These are phyloP conservation scores for Apocrypta bakeri DNA, from an alignment of 1,140 invertebrate species.

Conservation along the genomic window DNA sequence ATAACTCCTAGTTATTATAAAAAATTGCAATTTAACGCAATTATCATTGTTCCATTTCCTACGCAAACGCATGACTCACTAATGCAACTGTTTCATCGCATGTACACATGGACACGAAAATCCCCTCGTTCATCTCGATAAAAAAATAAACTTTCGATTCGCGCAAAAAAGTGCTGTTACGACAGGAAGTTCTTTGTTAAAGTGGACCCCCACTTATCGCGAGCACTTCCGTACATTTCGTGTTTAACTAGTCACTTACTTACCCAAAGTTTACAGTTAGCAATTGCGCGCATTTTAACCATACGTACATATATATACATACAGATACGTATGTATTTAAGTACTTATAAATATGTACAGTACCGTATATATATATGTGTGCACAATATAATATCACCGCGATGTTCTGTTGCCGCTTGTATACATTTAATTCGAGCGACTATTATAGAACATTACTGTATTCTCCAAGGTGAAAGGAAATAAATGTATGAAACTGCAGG, in stretches of 20 bases:
- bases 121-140: not conserved
- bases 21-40: no score
- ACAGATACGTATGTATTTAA: no score
- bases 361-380: no score
- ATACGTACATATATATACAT: no score
- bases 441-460: not conserved
- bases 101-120: not conserved
- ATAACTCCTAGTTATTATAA: no score
- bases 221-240: not conserved
- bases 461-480: not conserved
- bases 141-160: conserved; percentile 6
- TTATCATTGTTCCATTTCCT: no score
- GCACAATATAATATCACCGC: no score
- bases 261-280: not conserved
- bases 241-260: not conserved
- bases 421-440: no score
- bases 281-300: not conserved
- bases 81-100: no score
- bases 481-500: not conserved
- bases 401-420: no score
- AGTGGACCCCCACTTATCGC: not conserved
- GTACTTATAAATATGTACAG: no score
- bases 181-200: conserved; percentile 13
- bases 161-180: not conserved
- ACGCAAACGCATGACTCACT: no score